Percentiles rank a stretch among this genome's conserved stretches.
These are phyloP conservation scores for Acronicta alni DNA, from an alignment of 2,888 invertebrate genomes.

Conservation along the genomic window DNA sequence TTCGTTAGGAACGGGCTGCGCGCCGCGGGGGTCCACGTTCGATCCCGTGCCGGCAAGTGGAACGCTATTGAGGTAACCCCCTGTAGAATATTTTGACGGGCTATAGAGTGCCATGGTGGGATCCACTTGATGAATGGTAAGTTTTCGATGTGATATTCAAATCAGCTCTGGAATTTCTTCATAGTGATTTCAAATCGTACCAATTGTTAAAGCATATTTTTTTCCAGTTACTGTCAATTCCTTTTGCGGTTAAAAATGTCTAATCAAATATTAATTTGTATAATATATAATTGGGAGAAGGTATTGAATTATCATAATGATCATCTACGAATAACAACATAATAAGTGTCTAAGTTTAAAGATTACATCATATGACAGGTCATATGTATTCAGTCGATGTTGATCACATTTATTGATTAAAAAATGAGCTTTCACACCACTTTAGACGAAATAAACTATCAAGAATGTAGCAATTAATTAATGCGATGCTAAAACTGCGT, in stretches of 20 bases:
- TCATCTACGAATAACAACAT: conserved; percentile 10
- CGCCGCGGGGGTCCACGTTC: conserved; percentile 84
- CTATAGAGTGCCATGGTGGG: conserved; percentile 75
- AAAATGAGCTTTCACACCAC: conserved; percentile 47
- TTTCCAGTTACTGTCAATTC: conserved; percentile 12
- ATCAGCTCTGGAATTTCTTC: conserved; percentile 30
- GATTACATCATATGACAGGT: conserved; percentile 40
- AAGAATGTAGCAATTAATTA: conserved; percentile 40
- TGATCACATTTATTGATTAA: conserved; percentile 36
- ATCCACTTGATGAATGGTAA: conserved; percentile 76
- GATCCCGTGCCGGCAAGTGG: conserved; percentile 82
- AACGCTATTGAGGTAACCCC: conserved; percentile 80
- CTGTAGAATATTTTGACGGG: conserved; percentile 86
- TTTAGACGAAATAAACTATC: conserved; percentile 24
- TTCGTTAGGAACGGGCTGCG: conserved; percentile 85
- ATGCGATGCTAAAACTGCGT: conserved; percentile 41
- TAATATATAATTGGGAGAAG: conserved; percentile 1
- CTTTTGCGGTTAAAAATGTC: conserved; percentile 9
- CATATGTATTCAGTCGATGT: conserved; percentile 8
- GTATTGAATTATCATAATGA: conserved; percentile 26
- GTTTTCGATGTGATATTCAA: conserved; percentile 47
- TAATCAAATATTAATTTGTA: conserved; percentile 23
- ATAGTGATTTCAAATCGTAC: conserved; percentile 8
- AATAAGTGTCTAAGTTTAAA: conserved; percentile 18
- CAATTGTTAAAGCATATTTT: neutral